A percentile compares a stretch with the other conserved stretches of the same genome.
These are phyloP conservation scores for Neoseiulus cucumeris DNA, from an alignment of 1,140 invertebrate species.

Conservation along the genomic window DNA sequence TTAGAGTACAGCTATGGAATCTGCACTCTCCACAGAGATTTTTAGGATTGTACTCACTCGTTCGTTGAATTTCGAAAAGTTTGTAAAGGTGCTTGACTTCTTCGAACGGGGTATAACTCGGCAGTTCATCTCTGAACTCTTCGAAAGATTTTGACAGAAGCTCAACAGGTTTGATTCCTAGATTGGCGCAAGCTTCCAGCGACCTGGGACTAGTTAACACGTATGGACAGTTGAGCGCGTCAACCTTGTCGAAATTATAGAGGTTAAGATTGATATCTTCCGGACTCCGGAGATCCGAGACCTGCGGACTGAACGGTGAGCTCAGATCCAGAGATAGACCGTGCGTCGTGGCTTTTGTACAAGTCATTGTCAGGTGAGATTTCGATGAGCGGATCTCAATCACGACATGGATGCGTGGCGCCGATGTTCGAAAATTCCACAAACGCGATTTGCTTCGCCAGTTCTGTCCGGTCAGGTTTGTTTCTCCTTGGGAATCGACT, in stretches of 20 bases:
- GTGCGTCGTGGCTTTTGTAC: neutral
- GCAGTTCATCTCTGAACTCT: conserved; percentile 19
- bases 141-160: conserved; percentile 22
- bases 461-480: no score
- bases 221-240: conserved; percentile 31
- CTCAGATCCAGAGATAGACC: neutral
- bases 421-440: no score
- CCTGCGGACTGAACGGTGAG: conserved; percentile 1
- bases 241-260: conserved; percentile 31
- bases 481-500: no score
- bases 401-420: no score
- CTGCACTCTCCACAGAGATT: neutral
- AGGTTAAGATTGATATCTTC: conserved; percentile 24
- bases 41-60: conserved; percentile 15
- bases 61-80: conserved; percentile 18
- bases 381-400: no score
- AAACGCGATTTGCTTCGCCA: no score
- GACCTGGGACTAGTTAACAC: conserved; percentile 36
- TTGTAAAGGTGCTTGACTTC: conserved; percentile 19
- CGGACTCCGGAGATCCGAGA: neutral
- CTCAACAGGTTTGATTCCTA: conserved; percentile 31
- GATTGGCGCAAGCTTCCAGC: conserved; percentile 32
- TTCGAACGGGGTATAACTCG: conserved; percentile 16
- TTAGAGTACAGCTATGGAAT: neutral
- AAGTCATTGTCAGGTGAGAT: neutral